Evolutionary conservation across 2,113 vertebrate genomes (phyloP), one percentile per base, ranked within the genome.

Genomic region (Dicentrarchus labrax): DNA sequence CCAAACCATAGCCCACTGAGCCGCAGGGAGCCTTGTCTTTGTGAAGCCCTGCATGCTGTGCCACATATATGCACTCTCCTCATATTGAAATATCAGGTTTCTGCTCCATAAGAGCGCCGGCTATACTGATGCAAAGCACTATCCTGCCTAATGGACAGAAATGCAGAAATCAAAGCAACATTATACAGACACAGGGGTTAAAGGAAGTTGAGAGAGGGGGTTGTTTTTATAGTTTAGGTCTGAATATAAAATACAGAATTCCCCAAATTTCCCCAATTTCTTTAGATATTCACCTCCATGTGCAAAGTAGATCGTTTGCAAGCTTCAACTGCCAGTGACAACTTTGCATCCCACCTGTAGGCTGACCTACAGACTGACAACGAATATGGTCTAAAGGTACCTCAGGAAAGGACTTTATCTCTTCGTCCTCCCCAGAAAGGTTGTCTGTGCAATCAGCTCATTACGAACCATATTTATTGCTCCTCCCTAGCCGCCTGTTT

Each of bases 231-330:
- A 30, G 24, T 56, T 76, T 51, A 73, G 41, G 12, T 73, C 38
- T 83, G 65, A 84, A 86, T 76, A 73, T 69, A 48, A 71, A 76
- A n/a, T 2, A 38, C 21, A 59, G n/a, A 75, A 83, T 45, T 71
- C 47, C 16, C 41, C 9, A 64, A 72, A 30, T 30, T 30, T 41
- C 8, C 17, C 13, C 5, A 41, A 38, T 30, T 47, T 61, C 47
- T 73, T 61, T 45, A 54, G 54, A 30, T 36, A 60, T 50, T 79
- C n/a, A 24, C 36, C 59, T 47, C 64, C 65, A 56, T 74, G 39
- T 41, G 22, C 3, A 47, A 10, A 30, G n/a, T 3, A 24, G 45
- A 67, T 45, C 19, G 56, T 38, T 36, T 13, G 30, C 30, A 30
- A 30, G 30, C 30, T 30, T 30, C 30, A 30, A 30, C 30, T 30